phyloP scores from a whole-genome alignment of 92 coral and sea anemone species.

The Plumapathes pennacea region DNA sequence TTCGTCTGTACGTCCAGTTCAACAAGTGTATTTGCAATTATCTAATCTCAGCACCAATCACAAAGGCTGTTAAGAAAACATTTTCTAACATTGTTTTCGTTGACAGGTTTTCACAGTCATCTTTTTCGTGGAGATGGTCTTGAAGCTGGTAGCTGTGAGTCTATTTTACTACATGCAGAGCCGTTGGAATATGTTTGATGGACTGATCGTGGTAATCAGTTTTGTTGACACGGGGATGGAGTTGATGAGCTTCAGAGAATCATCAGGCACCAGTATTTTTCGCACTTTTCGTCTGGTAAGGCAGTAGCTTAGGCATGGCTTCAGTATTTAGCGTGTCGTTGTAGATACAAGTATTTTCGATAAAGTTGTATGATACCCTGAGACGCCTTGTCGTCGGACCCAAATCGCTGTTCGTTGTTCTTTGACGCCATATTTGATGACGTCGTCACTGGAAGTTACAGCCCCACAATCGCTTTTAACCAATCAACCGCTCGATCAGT shows the following conservation, averaged over 20 bases:
- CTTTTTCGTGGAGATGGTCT: slow-evolving; percentile 66
- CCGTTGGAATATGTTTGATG: slow-evolving; percentile 81
- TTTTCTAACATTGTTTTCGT: background rate
- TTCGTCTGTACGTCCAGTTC: no score
- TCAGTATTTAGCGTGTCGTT: no score
- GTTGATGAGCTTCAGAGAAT: slow-evolving; percentile 44
- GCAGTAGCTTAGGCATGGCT: background rate
- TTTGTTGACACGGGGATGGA: slow-evolving; percentile 67
- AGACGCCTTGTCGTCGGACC: no score
- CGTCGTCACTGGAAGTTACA: background rate
- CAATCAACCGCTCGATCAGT: background rate
- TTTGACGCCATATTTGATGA: no score
- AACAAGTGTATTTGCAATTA: no score
- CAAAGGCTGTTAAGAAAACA: no score
- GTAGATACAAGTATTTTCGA: no score
- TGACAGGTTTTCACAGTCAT: slow-evolving; percentile 67
- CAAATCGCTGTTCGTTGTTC: no score
- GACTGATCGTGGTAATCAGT: slow-evolving; percentile 72
- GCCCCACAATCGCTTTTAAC: no score
- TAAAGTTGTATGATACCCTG: no score
- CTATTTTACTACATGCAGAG: slow-evolving; percentile 76
- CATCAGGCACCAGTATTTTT: slow-evolving; percentile 76
- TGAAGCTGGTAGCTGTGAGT: slow-evolving; percentile 72
- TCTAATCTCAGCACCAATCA: no score
- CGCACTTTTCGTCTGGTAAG: slow-evolving; percentile 87